Base-by-base conservation (phyloP, 1,140 invertebrate species). In the honey bee (Apis mellifera) region DNA sequence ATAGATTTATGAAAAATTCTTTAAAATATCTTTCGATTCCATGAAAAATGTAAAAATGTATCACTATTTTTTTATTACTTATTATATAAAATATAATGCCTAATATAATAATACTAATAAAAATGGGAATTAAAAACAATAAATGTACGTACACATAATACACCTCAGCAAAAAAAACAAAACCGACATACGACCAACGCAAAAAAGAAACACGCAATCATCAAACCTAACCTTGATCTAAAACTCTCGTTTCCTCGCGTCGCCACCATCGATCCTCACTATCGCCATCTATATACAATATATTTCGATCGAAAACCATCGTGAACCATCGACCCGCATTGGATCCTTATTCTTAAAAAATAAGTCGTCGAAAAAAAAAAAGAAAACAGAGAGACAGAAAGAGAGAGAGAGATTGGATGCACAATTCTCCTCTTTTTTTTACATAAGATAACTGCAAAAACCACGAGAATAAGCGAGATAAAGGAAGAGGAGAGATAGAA, bases 381-480 rank as follows among this genome's bases (percentile, higher is more conserved):
- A 21, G 9, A 42, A 7, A 0, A 12, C 21, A 5, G 21, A 23
- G n/a, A 62, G 12, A 2, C n/a, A 13, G 4, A 12, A 48, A n/a
- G 48, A 4, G 21, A 13, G 13, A 15, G 11, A 55, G 11, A 12
- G 50, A 71, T 71, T 52, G 52, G 19, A 71, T 71, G 23, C 23
- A 21, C 65, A 42, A 48, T 42, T 26, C 21, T 19, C 26, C 60
- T 52, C n/a, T n/a, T n/a, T 80, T 80, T 65, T 72, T 62, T 66
- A 54, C 26, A 55, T 64, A 48, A 21, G 64, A n/a, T 82, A 69
- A 76, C 64, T 68, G 79, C 62, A 57, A 68, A 82, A 82, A 82
- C 72, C 79, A 50, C 66, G 81, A 78, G 32, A 52, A 48, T 26
- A 15, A n/a, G 9, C 48, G n/a, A 60, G 42, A 69, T 42, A 42